Conservation (phyloP, 2,113 vertebrate species). For the Mormoops blainvillei region DNA sequence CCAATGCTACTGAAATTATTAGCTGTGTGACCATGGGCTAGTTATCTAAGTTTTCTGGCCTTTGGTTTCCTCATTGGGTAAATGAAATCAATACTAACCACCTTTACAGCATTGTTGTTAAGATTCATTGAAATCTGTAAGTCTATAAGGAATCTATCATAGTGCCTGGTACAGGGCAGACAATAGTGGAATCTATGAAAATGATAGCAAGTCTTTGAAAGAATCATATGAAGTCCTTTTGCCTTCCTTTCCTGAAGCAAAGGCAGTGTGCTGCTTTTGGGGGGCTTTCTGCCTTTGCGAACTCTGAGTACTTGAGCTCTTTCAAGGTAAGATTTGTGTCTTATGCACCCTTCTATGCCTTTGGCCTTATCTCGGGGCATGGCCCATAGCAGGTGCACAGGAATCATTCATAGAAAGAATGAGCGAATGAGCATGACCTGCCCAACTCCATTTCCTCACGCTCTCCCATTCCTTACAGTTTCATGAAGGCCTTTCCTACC, state of each 20-base stretch:
- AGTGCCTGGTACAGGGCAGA: background rate
- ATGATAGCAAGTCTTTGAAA: background rate
- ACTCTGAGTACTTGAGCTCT: background rate
- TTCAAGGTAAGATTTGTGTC: background rate
- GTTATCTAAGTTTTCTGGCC: background rate
- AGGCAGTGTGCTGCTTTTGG: background rate
- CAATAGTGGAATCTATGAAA: background rate
- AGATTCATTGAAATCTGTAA: background rate
- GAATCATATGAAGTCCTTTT: background rate
- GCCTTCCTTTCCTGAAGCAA: background rate
- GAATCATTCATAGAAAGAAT: background rate
- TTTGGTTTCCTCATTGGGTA: background rate
- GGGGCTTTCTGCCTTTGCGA: background rate
- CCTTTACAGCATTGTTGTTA: background rate
- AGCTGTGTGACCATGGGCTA: background rate
- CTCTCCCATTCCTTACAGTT: background rate
- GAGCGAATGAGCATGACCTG: background rate
- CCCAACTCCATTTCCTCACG: fast-evolving
- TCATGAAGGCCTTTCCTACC: background rate
- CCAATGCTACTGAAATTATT: background rate
- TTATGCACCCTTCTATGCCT: background rate
- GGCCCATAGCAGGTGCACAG: background rate
- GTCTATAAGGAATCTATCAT: background rate
- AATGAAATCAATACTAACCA: background rate
- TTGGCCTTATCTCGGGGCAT: background rate